These are phyloP conservation scores for Ricordea florida DNA, from an alignment of 92 coral and sea anemone genomes.

Conservation along the genomic window DNA sequence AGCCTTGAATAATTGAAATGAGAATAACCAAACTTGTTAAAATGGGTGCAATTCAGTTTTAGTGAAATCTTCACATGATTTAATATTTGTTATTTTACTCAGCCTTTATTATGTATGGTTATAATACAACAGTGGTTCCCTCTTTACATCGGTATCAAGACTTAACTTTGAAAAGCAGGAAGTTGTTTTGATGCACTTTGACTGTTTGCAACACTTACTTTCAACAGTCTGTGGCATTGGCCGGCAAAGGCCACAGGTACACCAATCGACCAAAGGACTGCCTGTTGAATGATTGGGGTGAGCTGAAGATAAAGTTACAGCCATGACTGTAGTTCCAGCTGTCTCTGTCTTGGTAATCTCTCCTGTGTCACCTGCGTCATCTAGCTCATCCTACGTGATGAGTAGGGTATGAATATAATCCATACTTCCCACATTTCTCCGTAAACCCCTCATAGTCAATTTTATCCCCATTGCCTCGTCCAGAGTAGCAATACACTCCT, in stretches of 20 bases:
- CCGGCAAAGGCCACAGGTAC: background rate
- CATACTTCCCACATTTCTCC: conserved; percentile 50
- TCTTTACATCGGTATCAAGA: conserved; percentile 56
- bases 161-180: conserved; percentile 39
- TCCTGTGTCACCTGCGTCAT: conserved; percentile 2
- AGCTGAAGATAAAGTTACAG: too few species aligned
- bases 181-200: background rate
- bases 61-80: too few species aligned
- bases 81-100: too few species aligned
- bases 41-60: too few species aligned
- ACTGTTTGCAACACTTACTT: conserved; percentile 8
- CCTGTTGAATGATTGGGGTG: too few species aligned
- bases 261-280: too few species aligned
- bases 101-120: too few species aligned
- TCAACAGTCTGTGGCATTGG: conserved; percentile 21
- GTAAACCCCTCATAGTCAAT: conserved; percentile 22
- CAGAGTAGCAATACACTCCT: conserved; percentile 43
- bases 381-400: conserved; percentile 48
- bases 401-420: conserved; percentile 31
- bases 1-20: too few species aligned
- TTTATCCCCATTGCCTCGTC: conserved; percentile 16
- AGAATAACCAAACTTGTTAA: too few species aligned
- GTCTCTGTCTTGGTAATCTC: too few species aligned
- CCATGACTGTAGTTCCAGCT: too few species aligned
- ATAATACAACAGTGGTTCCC: too few species aligned